Evolutionary conservation across 2,113 vertebrate species (phyloP).

Genomic region (Epinephelus fuscoguttatus): DNA sequence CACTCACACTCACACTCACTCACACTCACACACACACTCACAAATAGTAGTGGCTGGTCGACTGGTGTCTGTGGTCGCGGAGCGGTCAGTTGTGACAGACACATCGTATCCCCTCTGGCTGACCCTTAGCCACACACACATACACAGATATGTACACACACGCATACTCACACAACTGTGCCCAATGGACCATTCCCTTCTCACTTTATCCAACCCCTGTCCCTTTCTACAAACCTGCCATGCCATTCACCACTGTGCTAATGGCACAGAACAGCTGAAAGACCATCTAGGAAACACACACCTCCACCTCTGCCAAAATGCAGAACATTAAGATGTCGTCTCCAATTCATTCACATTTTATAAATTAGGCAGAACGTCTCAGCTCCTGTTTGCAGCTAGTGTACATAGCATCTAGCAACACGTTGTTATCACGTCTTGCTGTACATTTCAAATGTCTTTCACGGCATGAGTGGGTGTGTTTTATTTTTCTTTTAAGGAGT

Average conservation of each 20-base stretch:
- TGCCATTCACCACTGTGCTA: conserved; percentile 70
- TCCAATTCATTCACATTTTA: conserved; percentile 40
- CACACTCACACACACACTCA: conserved; percentile 21
- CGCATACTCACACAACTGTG: conserved; percentile 29
- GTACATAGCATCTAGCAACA: background rate
- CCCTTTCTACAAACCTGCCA: conserved; percentile 56
- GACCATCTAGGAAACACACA: conserved; percentile 49
- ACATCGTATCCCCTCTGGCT: conserved; percentile 75
- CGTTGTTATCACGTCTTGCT: background rate
- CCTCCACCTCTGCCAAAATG: conserved; percentile 48
- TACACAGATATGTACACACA: conserved; percentile 15
- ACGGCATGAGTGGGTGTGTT: background rate
- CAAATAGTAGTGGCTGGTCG: conserved; percentile 53
- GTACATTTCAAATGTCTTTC: background rate
- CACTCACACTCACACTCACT: conserved; percentile 4
- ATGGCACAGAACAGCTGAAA: conserved; percentile 81
- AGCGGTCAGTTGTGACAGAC: conserved; percentile 81
- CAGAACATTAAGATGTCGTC: conserved; percentile 70
- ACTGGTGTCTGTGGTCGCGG: conserved; percentile 68
- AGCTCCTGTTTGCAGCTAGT: background rate
- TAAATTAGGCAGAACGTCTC: conserved; percentile 2
- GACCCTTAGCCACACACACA: conserved; percentile 71
- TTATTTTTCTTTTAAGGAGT: background rate
- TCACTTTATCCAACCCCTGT: conserved; percentile 60
- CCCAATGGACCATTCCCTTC: conserved; percentile 62